Percentiles rank a stretch among this genome's conserved stretches.
Evolutionary conservation across 2,888 invertebrate genomes (phyloP).

Genomic region (Merodon equestris): DNA sequence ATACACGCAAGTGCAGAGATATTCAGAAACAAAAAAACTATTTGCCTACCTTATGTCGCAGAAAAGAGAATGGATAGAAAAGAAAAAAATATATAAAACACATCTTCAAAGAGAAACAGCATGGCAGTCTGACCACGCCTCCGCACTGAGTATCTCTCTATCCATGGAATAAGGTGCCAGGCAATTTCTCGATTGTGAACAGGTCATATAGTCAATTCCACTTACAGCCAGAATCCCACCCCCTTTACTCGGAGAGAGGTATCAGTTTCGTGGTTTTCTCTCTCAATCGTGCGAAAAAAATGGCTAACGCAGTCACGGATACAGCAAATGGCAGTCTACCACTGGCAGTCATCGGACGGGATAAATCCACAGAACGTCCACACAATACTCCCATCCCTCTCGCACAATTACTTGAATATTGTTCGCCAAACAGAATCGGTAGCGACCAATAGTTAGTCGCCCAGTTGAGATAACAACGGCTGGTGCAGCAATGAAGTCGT

Average conservation of each 20-base stretch:
- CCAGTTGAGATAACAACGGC: conserved; percentile 37
- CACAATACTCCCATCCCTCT: conserved; percentile 48
- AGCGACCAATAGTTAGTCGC: conserved; percentile 43
- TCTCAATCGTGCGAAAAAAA: conserved; percentile 47
- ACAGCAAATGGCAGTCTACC: conserved; percentile 63
- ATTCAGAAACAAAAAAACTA: conserved; percentile 5
- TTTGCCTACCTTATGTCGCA: background rate
- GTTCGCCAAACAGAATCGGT: conserved; percentile 50
- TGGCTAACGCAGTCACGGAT: conserved; percentile 54
- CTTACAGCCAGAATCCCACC: conserved; percentile 55
- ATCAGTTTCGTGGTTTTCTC: conserved; percentile 40
- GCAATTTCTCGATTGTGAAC: conserved; percentile 35
- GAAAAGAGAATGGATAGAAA: conserved; percentile 31
- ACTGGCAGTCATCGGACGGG: conserved; percentile 13
- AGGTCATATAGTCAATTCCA: conserved; percentile 28
- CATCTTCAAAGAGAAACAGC: conserved; percentile 22
- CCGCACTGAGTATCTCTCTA: conserved; percentile 1
- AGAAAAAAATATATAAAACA: conserved; percentile 4
- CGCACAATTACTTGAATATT: conserved; percentile 8
- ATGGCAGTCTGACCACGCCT: conserved; percentile 46
- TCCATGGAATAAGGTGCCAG: background rate
- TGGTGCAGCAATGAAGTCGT: conserved; percentile 41
- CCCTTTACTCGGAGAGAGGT: conserved; percentile 51
- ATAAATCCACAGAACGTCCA: conserved; percentile 48
- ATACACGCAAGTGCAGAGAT: conserved; percentile 48